Evolutionary conservation across 1,140 invertebrate species (phyloP).

Genomic region (Hylyphantes graminicola): DNA sequence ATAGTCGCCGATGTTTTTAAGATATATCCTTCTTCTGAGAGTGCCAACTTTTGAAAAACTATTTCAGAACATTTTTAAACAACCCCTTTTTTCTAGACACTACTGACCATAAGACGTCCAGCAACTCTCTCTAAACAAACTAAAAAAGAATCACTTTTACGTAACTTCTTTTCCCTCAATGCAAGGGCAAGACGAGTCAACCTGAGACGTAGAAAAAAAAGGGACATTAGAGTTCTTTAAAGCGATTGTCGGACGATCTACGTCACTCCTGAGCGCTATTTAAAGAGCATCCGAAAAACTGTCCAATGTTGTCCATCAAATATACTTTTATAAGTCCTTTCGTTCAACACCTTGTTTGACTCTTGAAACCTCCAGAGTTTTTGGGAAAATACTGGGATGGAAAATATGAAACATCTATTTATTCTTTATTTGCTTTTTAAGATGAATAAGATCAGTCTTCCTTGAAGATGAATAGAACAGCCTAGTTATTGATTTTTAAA

Average conservation of each 20-base stretch:
- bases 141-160: slow-evolving; percentile 4
- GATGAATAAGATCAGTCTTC: too few relatives aligned
- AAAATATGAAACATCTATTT: too few relatives aligned
- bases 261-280: slow-evolving; percentile 36
- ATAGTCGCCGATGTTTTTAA: too few relatives aligned
- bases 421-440: too few relatives aligned
- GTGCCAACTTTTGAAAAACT: too few relatives aligned
- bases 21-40: too few relatives aligned
- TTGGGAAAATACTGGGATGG: not conserved
- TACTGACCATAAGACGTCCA: not conserved
- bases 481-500: too few relatives aligned
- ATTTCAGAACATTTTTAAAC: not conserved
- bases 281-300: slow-evolving; percentile 38
- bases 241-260: slow-evolving; percentile 13
- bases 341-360: slow-evolving; percentile 41
- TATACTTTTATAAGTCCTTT: slow-evolving; percentile 50
- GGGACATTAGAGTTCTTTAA: slow-evolving; percentile 29
- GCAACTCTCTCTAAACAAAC: too few relatives aligned
- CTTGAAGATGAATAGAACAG: too few relatives aligned
- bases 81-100: not conserved
- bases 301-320: slow-evolving; percentile 55
- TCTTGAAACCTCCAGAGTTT: slow-evolving; percentile 10
- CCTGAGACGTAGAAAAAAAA: slow-evolving; percentile 6
- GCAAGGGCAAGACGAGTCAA: not conserved
- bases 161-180: not conserved